Evolutionary conservation across 2,888 invertebrate genomes (phyloP).

Genomic region (Lithosia quadra): DNA sequence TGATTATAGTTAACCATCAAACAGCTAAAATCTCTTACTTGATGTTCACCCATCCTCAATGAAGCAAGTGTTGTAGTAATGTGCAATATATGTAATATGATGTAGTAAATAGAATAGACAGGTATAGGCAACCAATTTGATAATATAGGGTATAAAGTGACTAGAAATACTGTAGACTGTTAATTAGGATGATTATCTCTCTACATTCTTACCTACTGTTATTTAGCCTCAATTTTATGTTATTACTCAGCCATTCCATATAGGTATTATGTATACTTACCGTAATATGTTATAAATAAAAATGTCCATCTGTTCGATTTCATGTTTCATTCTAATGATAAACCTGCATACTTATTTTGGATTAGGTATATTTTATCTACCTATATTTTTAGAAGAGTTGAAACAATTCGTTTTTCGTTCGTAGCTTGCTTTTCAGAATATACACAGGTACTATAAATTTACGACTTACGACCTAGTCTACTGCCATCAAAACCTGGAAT

Average conservation of each 20-base stretch:
- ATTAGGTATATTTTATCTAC: no score
- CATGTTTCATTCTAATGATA: slow-evolving; percentile 4
- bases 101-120: background rate
- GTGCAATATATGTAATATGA: background rate
- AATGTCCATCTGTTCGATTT: slow-evolving; percentile 14
- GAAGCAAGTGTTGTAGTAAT: background rate
- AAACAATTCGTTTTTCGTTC: no score
- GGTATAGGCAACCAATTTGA: background rate
- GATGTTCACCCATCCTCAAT: background rate
- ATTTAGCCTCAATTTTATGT: slow-evolving; percentile 20
- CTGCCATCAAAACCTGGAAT: no score
- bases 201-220: slow-evolving; percentile 19
- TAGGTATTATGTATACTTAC: slow-evolving; percentile 15
- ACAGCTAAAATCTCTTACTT: background rate
- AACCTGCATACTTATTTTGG: no score
- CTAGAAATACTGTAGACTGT: background rate
- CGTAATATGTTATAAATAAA: slow-evolving; percentile 20
- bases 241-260: slow-evolving; percentile 27
- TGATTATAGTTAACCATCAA: background rate
- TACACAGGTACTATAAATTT: no score
- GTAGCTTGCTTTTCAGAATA: no score
- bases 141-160: background rate
- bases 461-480: no score
- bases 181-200: slow-evolving; percentile 7
- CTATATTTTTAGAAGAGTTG: no score